A percentile compares a stretch with the other conserved stretches of the same genome.
Evolutionary conservation across 2,113 vertebrate species (phyloP).

Genomic region (Mormyrus iriodes): DNA sequence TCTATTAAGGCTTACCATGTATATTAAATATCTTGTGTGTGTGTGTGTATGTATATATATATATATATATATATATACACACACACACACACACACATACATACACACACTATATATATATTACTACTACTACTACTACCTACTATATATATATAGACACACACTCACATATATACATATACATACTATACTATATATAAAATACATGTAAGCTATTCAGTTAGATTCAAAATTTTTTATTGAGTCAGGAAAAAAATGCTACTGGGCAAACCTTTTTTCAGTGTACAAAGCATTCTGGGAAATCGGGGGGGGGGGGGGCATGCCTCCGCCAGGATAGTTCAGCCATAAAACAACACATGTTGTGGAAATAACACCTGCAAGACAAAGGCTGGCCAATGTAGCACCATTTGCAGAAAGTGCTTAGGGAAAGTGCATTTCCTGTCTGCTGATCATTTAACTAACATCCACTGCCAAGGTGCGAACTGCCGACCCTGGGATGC

Average conservation of each 20-base stretch:
- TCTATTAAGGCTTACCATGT: no score
- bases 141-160: no score
- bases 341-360: neutral
- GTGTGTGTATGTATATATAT: no score
- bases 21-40: no score
- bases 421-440: conserved; percentile 24
- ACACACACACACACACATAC: no score
- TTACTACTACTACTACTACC: no score
- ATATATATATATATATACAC: no score
- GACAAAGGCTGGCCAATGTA: conserved; percentile 14
- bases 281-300: neutral
- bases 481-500: neutral
- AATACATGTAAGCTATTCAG: no score
- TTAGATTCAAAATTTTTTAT: no score
- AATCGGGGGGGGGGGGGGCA: neutral
- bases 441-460: conserved; percentile 22
- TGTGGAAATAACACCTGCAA: conserved; percentile 1
- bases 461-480: conserved; percentile 1
- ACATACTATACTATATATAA: no score
- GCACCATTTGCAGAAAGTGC: conserved; percentile 16
- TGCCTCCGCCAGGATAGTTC: neutral
- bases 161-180: no score
- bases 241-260: neutral
- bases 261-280: neutral
- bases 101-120: no score